Evolutionary conservation across 2,888 invertebrate genomes (phyloP).

Genomic region (Lagria hirta): DNA sequence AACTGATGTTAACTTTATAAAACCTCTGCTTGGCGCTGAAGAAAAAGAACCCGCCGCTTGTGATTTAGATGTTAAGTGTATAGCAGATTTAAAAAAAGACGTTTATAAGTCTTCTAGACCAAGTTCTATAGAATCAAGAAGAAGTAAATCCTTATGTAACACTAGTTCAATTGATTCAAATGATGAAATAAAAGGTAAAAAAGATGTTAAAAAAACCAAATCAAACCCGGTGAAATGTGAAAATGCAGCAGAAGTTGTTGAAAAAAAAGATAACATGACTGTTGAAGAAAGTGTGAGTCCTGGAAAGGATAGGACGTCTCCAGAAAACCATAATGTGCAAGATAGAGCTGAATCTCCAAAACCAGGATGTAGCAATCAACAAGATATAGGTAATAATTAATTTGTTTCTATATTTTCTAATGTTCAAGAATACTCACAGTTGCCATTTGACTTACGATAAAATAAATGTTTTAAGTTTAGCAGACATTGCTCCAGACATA

Average conservation of each 20-base stretch:
- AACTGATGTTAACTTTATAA: constrained; percentile 29
- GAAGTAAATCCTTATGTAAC: constrained; percentile 46
- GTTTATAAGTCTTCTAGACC: constrained; percentile 37
- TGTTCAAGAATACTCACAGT: constrained; percentile 7
- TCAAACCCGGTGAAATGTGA: constrained; percentile 45
- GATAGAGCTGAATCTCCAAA: constrained; percentile 48
- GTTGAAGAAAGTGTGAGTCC: constrained; percentile 46
- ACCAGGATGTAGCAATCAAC: constrained; percentile 50
- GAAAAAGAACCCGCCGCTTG: constrained; percentile 35
- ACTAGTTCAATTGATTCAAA: constrained; percentile 43
- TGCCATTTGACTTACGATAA: too few relatives aligned
- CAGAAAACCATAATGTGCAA: constrained; percentile 39
- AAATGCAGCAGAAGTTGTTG: constrained; percentile 29
- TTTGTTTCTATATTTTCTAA: constrained; percentile 4
- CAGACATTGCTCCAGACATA: too few relatives aligned
- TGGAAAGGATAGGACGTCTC: constrained; percentile 42
- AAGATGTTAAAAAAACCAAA: constrained; percentile 46
- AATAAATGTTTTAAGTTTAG: too few relatives aligned
- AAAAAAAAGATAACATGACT: constrained; percentile 41
- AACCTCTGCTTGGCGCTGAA: constrained; percentile 34
- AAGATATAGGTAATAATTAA: constrained; percentile 44
- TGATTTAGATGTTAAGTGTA: constrained; percentile 38
- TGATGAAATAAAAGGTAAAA: constrained; percentile 39
- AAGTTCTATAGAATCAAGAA: constrained; percentile 43
- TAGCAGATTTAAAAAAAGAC: constrained; percentile 37